Percentiles rank a stretch among this genome's conserved stretches.
phyloP scores from a whole-genome alignment of 2,888 invertebrate species.

The Dryocosmus kuriphilus region DNA sequence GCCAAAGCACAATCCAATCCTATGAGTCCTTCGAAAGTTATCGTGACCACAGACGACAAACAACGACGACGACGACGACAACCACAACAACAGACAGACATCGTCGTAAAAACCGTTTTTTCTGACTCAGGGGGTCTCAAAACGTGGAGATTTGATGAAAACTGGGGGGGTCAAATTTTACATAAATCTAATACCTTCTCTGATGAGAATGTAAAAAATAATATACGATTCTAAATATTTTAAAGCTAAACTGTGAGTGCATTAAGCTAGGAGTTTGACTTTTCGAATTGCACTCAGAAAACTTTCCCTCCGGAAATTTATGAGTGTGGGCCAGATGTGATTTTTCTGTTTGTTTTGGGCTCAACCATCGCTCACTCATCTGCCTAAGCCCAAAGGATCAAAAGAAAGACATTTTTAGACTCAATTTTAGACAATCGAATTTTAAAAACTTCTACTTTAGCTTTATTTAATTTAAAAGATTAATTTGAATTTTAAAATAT shows the following conservation, averaged over 20 bases:
- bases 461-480: neutral
- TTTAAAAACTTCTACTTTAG: neutral
- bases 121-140: too few relatives aligned
- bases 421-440: neutral
- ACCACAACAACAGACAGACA: too few relatives aligned
- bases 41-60: too few relatives aligned
- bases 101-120: too few relatives aligned
- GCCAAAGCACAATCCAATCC: too few relatives aligned
- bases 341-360: slow-evolving; percentile 38
- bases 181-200: too few relatives aligned
- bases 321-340: slow-evolving; percentile 30
- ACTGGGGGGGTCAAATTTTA: too few relatives aligned
- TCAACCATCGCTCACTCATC: slow-evolving; percentile 14
- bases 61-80: too few relatives aligned
- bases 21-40: too few relatives aligned
- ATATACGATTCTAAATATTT: slow-evolving; percentile 14
- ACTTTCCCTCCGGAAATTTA: slow-evolving; percentile 27
- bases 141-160: too few relatives aligned
- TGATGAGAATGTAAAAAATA: too few relatives aligned
- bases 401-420: slow-evolving; percentile 18
- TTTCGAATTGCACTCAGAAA: slow-evolving; percentile 12
- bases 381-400: neutral
- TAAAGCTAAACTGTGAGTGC: slow-evolving; percentile 7
- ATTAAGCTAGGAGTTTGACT: neutral
- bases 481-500: neutral